Evolutionary conservation across 2,888 invertebrate species (phyloP), one percentile per base, ranked within the genome.

Genomic region (Lycia hirtaria): DNA sequence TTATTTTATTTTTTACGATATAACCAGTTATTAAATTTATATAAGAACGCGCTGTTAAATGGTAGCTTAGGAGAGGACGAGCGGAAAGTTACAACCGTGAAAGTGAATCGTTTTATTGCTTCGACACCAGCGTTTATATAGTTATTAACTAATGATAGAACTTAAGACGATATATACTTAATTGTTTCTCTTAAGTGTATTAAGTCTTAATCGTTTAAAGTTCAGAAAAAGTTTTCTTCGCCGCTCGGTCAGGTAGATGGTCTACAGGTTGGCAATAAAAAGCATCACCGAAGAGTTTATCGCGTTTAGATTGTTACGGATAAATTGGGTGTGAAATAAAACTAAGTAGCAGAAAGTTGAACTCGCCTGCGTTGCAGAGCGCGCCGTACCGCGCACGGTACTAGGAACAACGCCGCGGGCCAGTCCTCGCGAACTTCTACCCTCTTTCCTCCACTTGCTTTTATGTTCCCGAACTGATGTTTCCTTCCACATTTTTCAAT

Each of bases 321-420:
- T 81, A 85, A 85, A 86, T 86, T 81, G 78, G 75, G 78, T 82
- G 80, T 81, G 78, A 81, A 87, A 85, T 84, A 86, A 87, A 87
- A 83, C 79, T 75, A 76, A 81, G 76, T 80, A 79, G 73, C 69
- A 77, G 68, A 81, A 88, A 87, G 80, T 87, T 86, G 68, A 68
- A 76, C 78, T 77, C 75, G 77, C 71, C 71, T 66, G 59, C 54
- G 43, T 15, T 44, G 17, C 56, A n/a, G 60, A 48, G 61, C 35
- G 28, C 58, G 61, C 49, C 32, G 9, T 58, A 61, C 60, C 74
- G 61, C 61, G 54, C 55, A 65, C 71, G 79, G 70, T 45, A 41
- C 51, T 33, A 41, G 26, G 5, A 22, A 22, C 15, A 33, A 38
- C 47, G 48, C 57, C 52, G 43, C 60, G 57, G 74, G 69, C 71